A percentile compares a stretch with the other conserved stretches of the same genome.
phyloP scores from a whole-genome alignment of 2,797 vertebrate species.

The Chrosomus eos region DNA sequence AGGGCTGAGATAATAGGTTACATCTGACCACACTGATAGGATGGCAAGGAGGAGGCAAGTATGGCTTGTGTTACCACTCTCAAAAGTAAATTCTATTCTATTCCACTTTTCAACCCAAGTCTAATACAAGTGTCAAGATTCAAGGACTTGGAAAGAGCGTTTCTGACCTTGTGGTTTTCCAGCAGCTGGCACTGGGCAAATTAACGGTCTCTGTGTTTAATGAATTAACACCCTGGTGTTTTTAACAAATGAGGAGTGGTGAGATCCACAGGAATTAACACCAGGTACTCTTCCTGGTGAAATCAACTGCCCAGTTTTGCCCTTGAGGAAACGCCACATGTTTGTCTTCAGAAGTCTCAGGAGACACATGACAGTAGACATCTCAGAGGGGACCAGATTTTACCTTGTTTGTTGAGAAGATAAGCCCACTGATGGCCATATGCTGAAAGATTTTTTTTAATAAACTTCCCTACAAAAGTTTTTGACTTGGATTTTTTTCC shows the following conservation, averaged over 20 bases:
- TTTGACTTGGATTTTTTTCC: not conserved
- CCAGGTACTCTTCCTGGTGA: conserved; percentile 29
- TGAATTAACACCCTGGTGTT: conserved; percentile 71
- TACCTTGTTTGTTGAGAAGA: conserved; percentile 18
- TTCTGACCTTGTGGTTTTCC: conserved; percentile 54
- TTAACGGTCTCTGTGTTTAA: conserved; percentile 64
- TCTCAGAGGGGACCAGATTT: conserved; percentile 32
- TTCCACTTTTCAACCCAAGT: not conserved
- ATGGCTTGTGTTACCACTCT: not conserved
- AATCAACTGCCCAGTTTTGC: conserved; percentile 48
- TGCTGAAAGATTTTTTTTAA: conserved; percentile 13
- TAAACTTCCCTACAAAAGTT: conserved; percentile 11
- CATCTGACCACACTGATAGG: not conserved
- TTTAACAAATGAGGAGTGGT: conserved; percentile 47
- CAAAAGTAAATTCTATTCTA: not conserved
- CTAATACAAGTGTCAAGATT: conserved; percentile 17
- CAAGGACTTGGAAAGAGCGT: not conserved
- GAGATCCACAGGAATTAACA: conserved; percentile 37
- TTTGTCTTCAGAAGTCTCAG: not conserved
- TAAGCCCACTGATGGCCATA: conserved; percentile 35
- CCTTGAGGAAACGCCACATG: conserved; percentile 38
- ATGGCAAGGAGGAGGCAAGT: not conserved
- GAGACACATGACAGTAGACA: conserved; percentile 35
- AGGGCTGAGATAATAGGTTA: conserved; percentile 9
- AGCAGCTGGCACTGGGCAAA: conserved; percentile 66